These are phyloP conservation scores for Coreoperca whiteheadi DNA, from an alignment of 2,113 vertebrate species.

Conservation along the genomic window DNA sequence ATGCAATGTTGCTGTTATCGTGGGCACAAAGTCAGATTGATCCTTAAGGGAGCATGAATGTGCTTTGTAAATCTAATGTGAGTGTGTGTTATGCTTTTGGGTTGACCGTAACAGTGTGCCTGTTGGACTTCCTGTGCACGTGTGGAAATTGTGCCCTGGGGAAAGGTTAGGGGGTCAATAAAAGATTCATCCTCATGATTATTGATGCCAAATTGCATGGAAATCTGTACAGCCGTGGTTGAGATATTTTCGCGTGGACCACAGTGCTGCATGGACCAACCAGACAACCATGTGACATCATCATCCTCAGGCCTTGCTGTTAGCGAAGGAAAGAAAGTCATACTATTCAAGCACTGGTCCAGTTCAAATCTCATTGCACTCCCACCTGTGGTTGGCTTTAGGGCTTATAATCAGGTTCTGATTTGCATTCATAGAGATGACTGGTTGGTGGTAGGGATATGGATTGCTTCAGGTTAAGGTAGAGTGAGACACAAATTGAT, in stretches of 20 bases:
- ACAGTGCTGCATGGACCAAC: not conserved
- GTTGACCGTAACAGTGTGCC: too few relatives aligned
- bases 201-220: not conserved
- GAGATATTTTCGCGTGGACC: not conserved
- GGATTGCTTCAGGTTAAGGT: not conserved
- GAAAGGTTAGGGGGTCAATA: not conserved
- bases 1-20: not conserved
- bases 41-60: not conserved
- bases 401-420: not conserved
- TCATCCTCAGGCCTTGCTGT: not conserved
- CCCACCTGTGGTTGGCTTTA: not conserved
- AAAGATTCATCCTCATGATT: not conserved
- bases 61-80: not conserved
- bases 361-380: not conserved
- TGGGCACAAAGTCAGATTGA: not conserved
- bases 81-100: too few relatives aligned
- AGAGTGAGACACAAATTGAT: not conserved
- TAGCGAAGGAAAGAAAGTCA: not conserved
- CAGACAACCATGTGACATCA: not conserved
- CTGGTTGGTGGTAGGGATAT: not conserved
- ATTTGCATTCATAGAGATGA: not conserved
- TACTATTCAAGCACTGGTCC: not conserved
- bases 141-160: not conserved
- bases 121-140: not conserved
- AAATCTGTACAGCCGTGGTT: not conserved